Evolutionary conservation across 2,797 vertebrate genomes (phyloP).

Genomic region (Gymnoscopelus microlampas): DNA sequence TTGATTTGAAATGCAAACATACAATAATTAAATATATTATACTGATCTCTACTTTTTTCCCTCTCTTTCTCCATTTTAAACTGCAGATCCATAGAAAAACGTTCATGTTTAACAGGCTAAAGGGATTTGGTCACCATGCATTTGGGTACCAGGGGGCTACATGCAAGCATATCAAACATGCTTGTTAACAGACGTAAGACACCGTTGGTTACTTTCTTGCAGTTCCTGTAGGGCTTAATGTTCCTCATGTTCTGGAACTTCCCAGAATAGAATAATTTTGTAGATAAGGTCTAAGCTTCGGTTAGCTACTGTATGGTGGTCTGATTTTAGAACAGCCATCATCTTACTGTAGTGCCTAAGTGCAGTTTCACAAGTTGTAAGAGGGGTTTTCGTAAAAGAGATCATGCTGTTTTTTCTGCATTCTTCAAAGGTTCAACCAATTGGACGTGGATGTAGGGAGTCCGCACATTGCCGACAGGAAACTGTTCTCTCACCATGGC

Average conservation of each 20-base stretch:
- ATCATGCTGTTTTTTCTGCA: no score
- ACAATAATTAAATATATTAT: no score
- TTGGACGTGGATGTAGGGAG: conserved; percentile 63
- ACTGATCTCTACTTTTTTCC: conserved; percentile 69
- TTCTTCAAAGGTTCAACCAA: conserved; percentile 31
- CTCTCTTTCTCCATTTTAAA: conserved; percentile 17
- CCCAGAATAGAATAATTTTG: conserved; percentile 47
- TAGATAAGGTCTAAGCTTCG: conserved; percentile 44
- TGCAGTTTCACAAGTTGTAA: conserved; percentile 34
- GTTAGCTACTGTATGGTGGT: conserved; percentile 50
- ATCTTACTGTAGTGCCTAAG: conserved; percentile 24
- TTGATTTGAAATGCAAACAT: conserved; percentile 28
- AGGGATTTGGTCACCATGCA: conserved; percentile 59
- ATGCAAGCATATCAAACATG: conserved; percentile 70
- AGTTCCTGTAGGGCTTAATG: conserved; percentile 71
- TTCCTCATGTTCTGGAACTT: conserved; percentile 14
- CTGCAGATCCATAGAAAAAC: conserved; percentile 50
- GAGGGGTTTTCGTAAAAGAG: conserved; percentile 10
- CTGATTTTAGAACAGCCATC: conserved; percentile 40
- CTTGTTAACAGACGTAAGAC: conserved; percentile 69
- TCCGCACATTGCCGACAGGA: conserved; percentile 80
- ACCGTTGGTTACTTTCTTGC: conserved; percentile 48
- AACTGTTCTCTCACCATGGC: conserved; percentile 73
- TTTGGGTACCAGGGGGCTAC: conserved; percentile 45
- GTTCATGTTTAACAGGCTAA: conserved; percentile 29